Evolutionary conservation across 2,888 invertebrate species (phyloP), one percentile per base, ranked within the genome.

Genomic region (Agriopis leucophaearia): DNA sequence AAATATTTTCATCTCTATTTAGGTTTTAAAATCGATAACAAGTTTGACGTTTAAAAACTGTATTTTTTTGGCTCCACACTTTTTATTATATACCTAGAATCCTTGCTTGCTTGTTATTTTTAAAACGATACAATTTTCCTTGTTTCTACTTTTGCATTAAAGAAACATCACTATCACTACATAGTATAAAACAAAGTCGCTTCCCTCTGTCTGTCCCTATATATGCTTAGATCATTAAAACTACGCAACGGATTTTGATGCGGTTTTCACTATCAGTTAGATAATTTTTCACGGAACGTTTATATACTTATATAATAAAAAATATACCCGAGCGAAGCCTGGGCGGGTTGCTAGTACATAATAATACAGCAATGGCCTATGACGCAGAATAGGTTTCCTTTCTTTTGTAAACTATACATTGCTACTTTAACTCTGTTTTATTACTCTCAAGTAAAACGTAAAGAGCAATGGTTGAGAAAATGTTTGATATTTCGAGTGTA

Each of bases 401-500:
- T 51, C 36, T 51, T 35, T 51, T 36, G 51, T 13, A n/a, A 36
- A n/a, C 40, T 16, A 16, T 54, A 40, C 54, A 54, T 40, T 54
- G 12, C 16, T 54, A 12, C 4, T 40, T 40, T 40, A 38, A 12
- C 10, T 36, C 6, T 35, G 13, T 6, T 35, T 36, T 15, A 8
- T 52, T 6, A 5, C 9, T 10, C 1, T 16, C 38, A 52, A 15
- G 15, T 16, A 8, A 15, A 38, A 38, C 44, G 13, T n/a, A 52
- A 16, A 42, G 16, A 54, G 61, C 45, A 61, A 45, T 61, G 45
- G 52, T 45, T 12, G 27, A 16, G 18, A 2, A 61, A 52, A 52
- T 6, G 6, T 16, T 61, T 52, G 61, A 45, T 61, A 52, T 52
- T 54, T 38, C 27, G 27, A 58, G 52, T 58, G 16, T 52, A 59